Evolutionary conservation across 1,140 invertebrate species (phyloP), one percentile per base, ranked within the genome.

Genomic region (Drosophila funebris): DNA sequence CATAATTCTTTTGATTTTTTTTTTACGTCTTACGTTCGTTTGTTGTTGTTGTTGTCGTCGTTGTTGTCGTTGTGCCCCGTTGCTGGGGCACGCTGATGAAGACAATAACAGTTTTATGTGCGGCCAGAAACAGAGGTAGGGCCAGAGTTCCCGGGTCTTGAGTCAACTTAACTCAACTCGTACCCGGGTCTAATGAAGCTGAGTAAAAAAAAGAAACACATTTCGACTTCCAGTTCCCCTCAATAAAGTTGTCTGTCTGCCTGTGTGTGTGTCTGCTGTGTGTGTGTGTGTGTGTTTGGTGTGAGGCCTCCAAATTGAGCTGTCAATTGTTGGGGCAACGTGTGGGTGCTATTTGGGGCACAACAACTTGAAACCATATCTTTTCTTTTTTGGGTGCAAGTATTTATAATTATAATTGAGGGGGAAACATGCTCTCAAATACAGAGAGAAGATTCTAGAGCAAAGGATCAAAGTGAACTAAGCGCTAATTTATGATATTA

Each of bases 41-140:
- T 22, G 37, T 61, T 31, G 66, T 8, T 69, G 24, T 69, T 67
- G 66, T 50, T 61, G 27, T 64, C 46, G 33, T 64, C 44, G 44
- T 58, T 58, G 53, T 53, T 52, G 62, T 52, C 33, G 54, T 64
- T 74, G 70, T 70, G 61, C 73, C 70, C 71, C 73, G 72, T 70
- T 70, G 63, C 64, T 66, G 72, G 53, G 72, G 53, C 60, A 75
- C 73, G 61, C 73, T 88, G 83, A 87, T 87, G 82, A 87, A 87
- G 82, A 87, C 82, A 87, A 87, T 87, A 87, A 87, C 82, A 87
- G 82, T 87, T 87, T 87, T 87, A 88, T 87, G 82, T 87, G 75
- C 83, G 83, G 70, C 69, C 60, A 46, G 58, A 37, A 39, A 37
- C 67, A 52, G 53, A 52, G 57, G 56, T 69, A 44, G 52, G 60